phyloP scores from a whole-genome alignment of 1,140 invertebrate genomes.

The Drosophila watanabei region DNA sequence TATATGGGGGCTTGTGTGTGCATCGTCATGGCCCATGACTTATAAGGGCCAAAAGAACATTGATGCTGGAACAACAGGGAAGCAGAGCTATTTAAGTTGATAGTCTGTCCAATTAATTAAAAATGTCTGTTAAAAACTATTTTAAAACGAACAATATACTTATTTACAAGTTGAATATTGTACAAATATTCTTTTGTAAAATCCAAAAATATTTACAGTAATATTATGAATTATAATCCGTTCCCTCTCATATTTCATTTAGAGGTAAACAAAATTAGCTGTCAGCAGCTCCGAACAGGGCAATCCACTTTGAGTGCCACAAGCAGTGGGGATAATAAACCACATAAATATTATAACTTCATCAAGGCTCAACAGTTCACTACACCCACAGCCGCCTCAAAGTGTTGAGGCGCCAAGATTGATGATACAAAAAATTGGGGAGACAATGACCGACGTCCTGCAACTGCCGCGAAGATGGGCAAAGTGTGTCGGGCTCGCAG shows the following conservation, averaged over 20 bases:
- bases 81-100: neutral
- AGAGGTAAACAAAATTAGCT: conserved; percentile 39
- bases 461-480: conserved; percentile 13
- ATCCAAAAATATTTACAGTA: neutral
- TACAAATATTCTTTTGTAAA: no score
- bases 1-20: conserved; percentile 19
- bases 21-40: conserved; percentile 44
- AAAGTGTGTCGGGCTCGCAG: conserved; percentile 28
- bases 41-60: conserved; percentile 34
- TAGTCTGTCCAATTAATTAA: neutral
- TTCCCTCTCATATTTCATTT: neutral
- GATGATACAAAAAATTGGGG: conserved; percentile 57
- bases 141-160: no score
- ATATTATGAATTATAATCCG: no score
- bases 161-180: no score
- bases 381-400: conserved; percentile 12
- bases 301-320: conserved; percentile 27
- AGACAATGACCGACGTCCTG: conserved; percentile 27
- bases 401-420: conserved; percentile 81
- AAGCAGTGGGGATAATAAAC: conserved; percentile 69
- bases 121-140: neutral
- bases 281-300: conserved; percentile 44
- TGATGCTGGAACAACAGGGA: conserved; percentile 29
- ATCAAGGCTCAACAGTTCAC: conserved; percentile 56
- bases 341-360: conserved; percentile 76